Conservation (phyloP, 1,140 invertebrate genomes). For the Pogonognathellus flavescens region DNA sequence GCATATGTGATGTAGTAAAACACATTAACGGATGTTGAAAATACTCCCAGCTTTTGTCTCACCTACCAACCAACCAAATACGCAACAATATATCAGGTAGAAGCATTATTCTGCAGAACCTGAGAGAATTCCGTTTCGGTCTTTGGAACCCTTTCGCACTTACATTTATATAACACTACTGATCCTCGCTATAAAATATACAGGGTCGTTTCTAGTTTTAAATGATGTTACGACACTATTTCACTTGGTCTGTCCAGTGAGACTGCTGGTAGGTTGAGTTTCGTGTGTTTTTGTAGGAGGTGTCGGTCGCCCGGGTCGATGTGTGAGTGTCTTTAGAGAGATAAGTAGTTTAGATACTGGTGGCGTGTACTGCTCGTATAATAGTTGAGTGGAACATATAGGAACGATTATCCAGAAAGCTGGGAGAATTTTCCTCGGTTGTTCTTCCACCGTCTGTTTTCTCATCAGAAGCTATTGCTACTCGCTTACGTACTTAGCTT, state of each 20-base stretch:
- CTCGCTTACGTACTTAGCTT: not conserved
- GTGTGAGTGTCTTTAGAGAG: not conserved
- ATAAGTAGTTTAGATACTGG: not conserved
- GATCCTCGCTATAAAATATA: not conserved
- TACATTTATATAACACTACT: not conserved
- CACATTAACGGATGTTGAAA: too few relatives aligned
- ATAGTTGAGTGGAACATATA: too few relatives aligned
- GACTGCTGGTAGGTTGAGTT: not conserved
- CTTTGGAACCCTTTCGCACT: not conserved
- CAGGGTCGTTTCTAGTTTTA: conserved; percentile 1
- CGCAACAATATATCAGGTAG: not conserved
- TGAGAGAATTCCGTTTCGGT: not conserved
- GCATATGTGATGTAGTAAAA: too few relatives aligned
- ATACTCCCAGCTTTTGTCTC: not conserved
- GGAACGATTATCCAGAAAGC: too few relatives aligned
- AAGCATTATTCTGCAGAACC: not conserved
- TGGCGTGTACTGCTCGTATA: too few relatives aligned
- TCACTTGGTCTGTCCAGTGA: not conserved
- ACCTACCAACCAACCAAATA: not conserved
- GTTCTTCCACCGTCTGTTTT: conserved; percentile 11
- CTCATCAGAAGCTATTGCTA: conserved; percentile 20
- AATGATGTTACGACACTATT: conserved; percentile 24
- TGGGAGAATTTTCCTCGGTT: too few relatives aligned
- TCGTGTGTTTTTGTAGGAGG: not conserved
- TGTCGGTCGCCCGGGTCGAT: not conserved